Evolutionary conservation across 2,888 invertebrate genomes (phyloP), one percentile per base, ranked within the genome.

Genomic region (Macaria liturata): DNA sequence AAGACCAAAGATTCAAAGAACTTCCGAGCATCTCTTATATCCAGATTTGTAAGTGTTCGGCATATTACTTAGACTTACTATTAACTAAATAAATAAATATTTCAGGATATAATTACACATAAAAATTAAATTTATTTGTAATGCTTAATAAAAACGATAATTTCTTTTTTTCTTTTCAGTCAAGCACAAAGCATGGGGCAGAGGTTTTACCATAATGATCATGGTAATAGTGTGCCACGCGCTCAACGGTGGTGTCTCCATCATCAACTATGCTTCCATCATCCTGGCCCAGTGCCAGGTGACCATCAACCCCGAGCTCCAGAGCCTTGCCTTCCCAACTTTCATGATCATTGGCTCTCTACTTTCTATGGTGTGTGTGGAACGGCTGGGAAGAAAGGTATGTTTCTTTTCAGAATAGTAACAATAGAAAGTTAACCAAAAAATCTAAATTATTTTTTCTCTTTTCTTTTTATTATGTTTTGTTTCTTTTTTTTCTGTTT

Each of bases 1-100:
- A 83, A 55, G 80, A 83, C 32, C 71, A 72, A 3, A 72, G 74
- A 60, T 83, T 74, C 62, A 82, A 79, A 62, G 74, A 81, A 0
- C 59, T 84, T 50, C 83, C 85, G 0, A 64, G 73, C 9, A 65
- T 85, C 32, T 78, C 82, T 2, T 75, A 80, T 46, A 32, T 71
- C 6, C 74, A 68, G 5, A 81, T 86, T 52, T 71, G 87, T 86
- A 39, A 39, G 39, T 39, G 20, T 20, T 20, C 1, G 20, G 20
- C 20, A 20, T 20, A 20, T 20, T 20, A 20, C 20, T 20, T 20
- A 1, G 2, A 20, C 20, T 20, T 20, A 20, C 1, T 20, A 20
- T 20, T 1, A 20, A 2, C 1, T 20, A 20, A 20, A 20, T 20
- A 2, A 20, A 20, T 20, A 20, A 20, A 20, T 20, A 20, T 20